Percentiles rank a stretch among this genome's conserved stretches.
Conservation (phyloP, 2,888 invertebrate species). For the Resseliella maxima region DNA sequence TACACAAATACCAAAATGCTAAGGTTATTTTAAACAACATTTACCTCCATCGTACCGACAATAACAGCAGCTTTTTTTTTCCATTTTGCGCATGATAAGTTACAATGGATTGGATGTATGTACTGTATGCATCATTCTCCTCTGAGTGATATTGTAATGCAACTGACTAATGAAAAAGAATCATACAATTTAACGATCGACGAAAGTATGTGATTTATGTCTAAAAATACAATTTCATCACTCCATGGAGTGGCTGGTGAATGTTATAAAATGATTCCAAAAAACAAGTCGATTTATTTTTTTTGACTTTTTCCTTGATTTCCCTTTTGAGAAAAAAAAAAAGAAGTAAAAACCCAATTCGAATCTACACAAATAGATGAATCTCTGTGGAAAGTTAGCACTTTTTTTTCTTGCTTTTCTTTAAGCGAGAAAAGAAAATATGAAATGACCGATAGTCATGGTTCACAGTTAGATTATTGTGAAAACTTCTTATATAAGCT, state of each 20-base stretch:
- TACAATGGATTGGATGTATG: not conserved
- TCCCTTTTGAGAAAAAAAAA: not conserved
- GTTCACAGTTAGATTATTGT: not conserved
- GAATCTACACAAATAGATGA: not conserved
- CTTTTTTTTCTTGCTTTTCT: not conserved
- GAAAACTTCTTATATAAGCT: too few species aligned
- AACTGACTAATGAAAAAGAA: not conserved
- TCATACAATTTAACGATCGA: conserved; percentile 33
- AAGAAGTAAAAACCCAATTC: not conserved
- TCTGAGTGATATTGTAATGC: not conserved
- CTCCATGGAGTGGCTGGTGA: not conserved
- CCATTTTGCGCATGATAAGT: not conserved
- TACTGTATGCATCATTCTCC: not conserved
- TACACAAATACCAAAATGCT: not conserved
- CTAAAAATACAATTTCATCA: conserved; percentile 28
- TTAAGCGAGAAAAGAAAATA: not conserved
- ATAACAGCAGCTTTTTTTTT: not conserved
- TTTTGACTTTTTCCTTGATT: not conserved
- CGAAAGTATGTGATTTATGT: not conserved
- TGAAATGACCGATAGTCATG: not conserved
- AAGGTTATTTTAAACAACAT: not conserved
- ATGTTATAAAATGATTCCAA: not conserved
- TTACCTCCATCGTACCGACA: not conserved
- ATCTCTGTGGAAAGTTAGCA: not conserved
- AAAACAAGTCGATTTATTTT: not conserved